Evolutionary conservation across 2,888 invertebrate species (phyloP), one percentile per base, ranked within the genome.

Genomic region (Neria commutata): DNA sequence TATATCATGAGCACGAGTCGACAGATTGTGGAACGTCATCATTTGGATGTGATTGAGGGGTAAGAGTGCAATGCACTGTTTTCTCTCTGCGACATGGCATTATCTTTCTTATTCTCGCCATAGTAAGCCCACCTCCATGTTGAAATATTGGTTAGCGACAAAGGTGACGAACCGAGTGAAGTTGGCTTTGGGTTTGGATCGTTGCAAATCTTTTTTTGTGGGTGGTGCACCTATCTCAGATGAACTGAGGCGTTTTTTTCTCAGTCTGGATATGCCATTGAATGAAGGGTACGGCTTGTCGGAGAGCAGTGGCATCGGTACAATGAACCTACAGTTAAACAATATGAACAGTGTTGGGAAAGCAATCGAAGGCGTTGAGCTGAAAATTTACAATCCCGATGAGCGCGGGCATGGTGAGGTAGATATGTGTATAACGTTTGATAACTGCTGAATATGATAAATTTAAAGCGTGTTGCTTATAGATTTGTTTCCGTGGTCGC

Each of bases 221-320:
- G 92, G 91, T 0, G 95, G 94, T 0, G 96, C 96, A 1, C 95
- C 95, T 0, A 86, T 94, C 23, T 86, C 90, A 0, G 82, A 84
- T 0, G 94, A 95, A 6, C 84, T 94, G 16, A 90, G 94, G 77
- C 88, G 89, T 68, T 95, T 91, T 83, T 95, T 96, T 81, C 83
- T 92, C 70, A 91, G 93, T 34, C 83, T 95, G 14, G 92, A 95
- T 75, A 88, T 95, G 60, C 89, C 89, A 0, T 83, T 95, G 24
- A 84, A 88, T 71, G 94, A 95, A 62, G 88, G 89, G 1, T 95
- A 92, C 71, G 95, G 95, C n/a, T 90, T 94, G 90, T 91, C 92
- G 3, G 94, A 94, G 80, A 86, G 87, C n/a, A 92, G 92, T 1
- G 92, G 91, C 0, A 92, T 93, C 68, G 86, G 89, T 1, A 77